Base-by-base conservation (phyloP, 2,888 invertebrate species). In the Ceraclea dissimilis region DNA sequence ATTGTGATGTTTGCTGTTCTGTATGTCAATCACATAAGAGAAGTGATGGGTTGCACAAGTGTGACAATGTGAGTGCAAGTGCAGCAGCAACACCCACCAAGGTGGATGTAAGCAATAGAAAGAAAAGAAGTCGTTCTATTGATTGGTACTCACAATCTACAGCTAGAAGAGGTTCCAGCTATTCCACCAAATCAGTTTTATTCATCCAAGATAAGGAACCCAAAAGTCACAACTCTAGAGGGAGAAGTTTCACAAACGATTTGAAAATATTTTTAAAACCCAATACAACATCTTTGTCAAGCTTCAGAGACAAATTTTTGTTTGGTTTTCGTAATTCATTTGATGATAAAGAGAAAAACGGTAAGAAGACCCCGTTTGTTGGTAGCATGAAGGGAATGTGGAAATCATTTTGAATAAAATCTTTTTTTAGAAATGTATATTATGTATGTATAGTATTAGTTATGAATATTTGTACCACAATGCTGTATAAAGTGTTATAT, bases 201-300 rank as follows among this genome's bases (percentile, higher is more conserved):
- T 78, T 78, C 57, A 66, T 76, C 8, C 76, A 75, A 61, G 76
- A 76, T 60, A 73, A 73, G 48, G 76, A 76, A 60, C 17, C 39
- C 8, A 46, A 56, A 34, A 61, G 54, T 20, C 76, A 76, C 62
- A 76, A 78, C 51, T 78, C 78, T 58, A 77, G 78, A 13, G 77
- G 77, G 4, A 76, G 74, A 62, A 78, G 76, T 64, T 78, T 78
- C 65, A 78, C 77, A 4, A 76, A 78, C 59, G 78, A 78, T 62
- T 64, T 78, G 60, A 78, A 78, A 65, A 72, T 71, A 67, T 78
- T 78, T 60, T 66, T 78, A 1, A 63, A 77, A 51, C 74, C 73
- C 56, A 77, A 78, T 13, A 68, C 75, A 49, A 67, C 77, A 52
- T 76, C 76, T 11, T 65, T 75, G 16, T 68, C 72, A 26, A 78